Conservation (phyloP, 2,797 vertebrate genomes). For the Danionella dracula region DNA sequence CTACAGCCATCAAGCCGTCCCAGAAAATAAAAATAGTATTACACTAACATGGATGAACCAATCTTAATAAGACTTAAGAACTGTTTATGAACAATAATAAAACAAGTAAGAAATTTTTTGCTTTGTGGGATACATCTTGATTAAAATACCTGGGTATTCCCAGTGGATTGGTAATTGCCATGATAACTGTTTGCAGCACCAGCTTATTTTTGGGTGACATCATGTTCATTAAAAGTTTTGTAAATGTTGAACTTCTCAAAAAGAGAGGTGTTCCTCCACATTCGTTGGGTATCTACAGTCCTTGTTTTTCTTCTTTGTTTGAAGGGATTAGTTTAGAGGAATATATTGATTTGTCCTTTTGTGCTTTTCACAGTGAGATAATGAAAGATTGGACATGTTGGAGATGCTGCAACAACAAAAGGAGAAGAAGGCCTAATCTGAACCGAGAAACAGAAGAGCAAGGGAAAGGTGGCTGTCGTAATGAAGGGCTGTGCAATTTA, state of each 20-base stretch:
- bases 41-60: too few species aligned
- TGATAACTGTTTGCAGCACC: neutral
- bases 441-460: constrained; percentile 27
- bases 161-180: too few species aligned
- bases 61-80: too few species aligned
- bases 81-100: too few species aligned
- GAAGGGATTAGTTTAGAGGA: constrained; percentile 49
- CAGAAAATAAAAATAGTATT: too few species aligned
- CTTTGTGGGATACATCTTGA: too few species aligned
- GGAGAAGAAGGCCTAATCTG: constrained; percentile 25
- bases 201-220: too few species aligned
- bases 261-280: neutral
- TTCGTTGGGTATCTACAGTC: neutral
- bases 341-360: constrained; percentile 42
- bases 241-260: constrained; percentile 1
- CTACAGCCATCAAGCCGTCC: too few species aligned
- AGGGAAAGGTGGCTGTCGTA: constrained; percentile 46
- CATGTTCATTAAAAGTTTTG: neutral
- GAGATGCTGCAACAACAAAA: constrained; percentile 53
- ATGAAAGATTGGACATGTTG: constrained; percentile 44
- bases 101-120: too few species aligned
- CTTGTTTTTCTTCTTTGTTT: constrained; percentile 20
- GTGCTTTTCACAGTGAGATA: constrained; percentile 46
- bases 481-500: constrained; percentile 54
- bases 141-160: too few species aligned